Conservation (phyloP, 2,113 vertebrate species). For the Sialia sialis region DNA sequence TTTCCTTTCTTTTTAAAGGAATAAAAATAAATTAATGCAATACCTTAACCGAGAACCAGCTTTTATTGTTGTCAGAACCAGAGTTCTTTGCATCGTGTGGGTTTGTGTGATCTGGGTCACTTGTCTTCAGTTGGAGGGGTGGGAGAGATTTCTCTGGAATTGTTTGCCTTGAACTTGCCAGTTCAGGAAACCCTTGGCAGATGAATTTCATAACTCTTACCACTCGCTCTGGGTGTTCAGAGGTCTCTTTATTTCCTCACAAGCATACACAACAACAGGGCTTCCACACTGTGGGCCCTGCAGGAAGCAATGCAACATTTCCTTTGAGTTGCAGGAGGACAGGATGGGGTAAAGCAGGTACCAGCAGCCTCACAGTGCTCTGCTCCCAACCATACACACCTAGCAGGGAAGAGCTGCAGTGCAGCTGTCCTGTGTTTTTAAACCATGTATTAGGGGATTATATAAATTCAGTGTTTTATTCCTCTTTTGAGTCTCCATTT, state of each 20-base stretch:
- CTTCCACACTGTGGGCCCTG: background rate
- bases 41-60: background rate
- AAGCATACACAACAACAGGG: background rate
- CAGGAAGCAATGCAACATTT: background rate
- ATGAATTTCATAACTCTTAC: background rate
- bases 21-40: conserved; percentile 41
- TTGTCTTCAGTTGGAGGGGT: background rate
- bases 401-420: background rate
- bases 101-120: background rate
- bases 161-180: background rate
- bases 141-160: background rate
- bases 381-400: background rate
- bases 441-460: background rate
- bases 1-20: conserved; percentile 67
- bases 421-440: background rate
- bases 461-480: background rate
- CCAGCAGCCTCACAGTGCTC: background rate
- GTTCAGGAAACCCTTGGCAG: background rate
- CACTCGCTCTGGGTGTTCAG: background rate
- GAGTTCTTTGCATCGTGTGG: background rate
- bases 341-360: background rate
- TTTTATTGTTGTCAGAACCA: background rate
- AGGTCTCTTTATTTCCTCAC: conserved; percentile 35
- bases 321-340: background rate
- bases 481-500: background rate